These are phyloP conservation scores for Hedychridium roseum DNA, from an alignment of 2,888 invertebrate species.

Conservation along the genomic window DNA sequence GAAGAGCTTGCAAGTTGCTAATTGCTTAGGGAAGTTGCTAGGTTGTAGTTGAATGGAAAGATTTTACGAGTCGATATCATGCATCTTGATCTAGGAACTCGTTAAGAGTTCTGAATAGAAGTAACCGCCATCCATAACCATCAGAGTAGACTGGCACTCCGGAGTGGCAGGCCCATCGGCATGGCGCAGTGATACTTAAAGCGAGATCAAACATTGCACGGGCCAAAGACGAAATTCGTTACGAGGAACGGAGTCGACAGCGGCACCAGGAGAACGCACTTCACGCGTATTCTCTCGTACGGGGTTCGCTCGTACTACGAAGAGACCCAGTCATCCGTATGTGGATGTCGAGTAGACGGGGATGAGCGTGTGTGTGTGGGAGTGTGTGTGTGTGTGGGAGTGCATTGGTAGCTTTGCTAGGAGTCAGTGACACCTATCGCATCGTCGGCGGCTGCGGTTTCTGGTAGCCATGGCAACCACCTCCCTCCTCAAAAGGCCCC, in stretches of 20 bases:
- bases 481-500: slow-evolving; percentile 37
- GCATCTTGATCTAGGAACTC: too few relatives aligned
- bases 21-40: too few relatives aligned
- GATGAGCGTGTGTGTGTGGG: slow-evolving; percentile 9
- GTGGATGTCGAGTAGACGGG: slow-evolving; percentile 13
- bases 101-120: too few relatives aligned
- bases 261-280: slow-evolving; percentile 23
- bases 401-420: slow-evolving; percentile 49
- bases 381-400: slow-evolving; percentile 31
- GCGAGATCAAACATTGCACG: slow-evolving; percentile 19
- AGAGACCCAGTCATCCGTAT: slow-evolving; percentile 11
- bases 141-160: too few relatives aligned
- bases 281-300: slow-evolving; percentile 27
- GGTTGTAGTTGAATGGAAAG: too few relatives aligned
- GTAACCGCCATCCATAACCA: too few relatives aligned
- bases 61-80: too few relatives aligned
- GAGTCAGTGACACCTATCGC: slow-evolving; percentile 63
- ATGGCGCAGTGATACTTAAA: too few relatives aligned
- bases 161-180: too few relatives aligned
- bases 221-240: slow-evolving; percentile 29
- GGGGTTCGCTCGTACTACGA: slow-evolving; percentile 20
- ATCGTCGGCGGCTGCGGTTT: slow-evolving; percentile 60
- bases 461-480: slow-evolving; percentile 61
- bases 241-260: slow-evolving; percentile 18
- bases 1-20: too few relatives aligned